phyloP scores from a whole-genome alignment of 2,113 vertebrate species.

The Marcusenius ussheri region DNA sequence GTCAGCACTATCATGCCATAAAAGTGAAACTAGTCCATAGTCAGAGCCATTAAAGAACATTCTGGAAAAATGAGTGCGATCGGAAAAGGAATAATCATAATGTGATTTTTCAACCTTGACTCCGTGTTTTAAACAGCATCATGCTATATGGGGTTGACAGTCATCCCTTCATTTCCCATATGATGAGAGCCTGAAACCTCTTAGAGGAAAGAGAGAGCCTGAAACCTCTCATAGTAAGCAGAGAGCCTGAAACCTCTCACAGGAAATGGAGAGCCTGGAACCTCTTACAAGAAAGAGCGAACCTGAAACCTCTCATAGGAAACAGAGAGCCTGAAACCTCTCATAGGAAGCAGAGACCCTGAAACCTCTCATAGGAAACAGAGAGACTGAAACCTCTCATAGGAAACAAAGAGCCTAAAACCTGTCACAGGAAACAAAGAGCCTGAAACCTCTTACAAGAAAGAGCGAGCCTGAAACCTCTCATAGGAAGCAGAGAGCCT shows the following conservation, averaged over 20 bases:
- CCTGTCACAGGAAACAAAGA: neutral
- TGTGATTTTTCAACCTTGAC: constrained; percentile 4
- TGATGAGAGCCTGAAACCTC: neutral
- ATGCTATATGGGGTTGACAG: neutral
- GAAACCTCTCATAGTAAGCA: neutral
- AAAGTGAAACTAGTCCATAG: neutral
- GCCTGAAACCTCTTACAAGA: neutral
- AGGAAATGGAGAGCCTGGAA: neutral
- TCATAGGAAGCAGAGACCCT: neutral
- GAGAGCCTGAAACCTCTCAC: neutral
- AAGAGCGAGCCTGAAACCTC: neutral
- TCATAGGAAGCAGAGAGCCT: neutral
- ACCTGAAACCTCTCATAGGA: neutral
- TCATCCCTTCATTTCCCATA: neutral
- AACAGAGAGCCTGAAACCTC: neutral
- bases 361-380: neutral
- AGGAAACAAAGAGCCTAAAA: neutral
- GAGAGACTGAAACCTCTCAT: neutral
- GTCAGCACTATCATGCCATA: neutral
- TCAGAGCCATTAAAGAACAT: constrained; percentile 1
- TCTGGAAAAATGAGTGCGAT: neutral
- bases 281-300: neutral
- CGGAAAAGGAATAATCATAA: neutral
- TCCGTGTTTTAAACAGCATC: neutral
- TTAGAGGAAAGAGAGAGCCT: neutral